Evolutionary conservation across 2,888 invertebrate species (phyloP).

Genomic region (Drosophila koepferae): DNA sequence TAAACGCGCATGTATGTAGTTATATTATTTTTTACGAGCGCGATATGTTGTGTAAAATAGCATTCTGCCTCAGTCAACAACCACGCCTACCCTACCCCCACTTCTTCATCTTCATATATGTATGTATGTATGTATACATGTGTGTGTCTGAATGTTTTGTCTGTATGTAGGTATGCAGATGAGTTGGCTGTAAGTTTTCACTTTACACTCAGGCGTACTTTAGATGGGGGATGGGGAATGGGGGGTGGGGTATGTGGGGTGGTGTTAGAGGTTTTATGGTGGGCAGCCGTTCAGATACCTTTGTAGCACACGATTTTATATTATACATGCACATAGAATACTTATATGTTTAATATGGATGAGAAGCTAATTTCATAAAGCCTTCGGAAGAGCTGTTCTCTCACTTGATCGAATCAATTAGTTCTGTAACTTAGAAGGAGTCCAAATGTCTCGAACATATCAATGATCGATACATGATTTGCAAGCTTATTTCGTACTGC

Average conservation of each 20-base stretch:
- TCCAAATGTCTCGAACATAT: neutral
- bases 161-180: slow-evolving; percentile 4
- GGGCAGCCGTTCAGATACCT: neutral
- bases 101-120: neutral
- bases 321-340: neutral
- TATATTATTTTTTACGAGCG: slow-evolving; percentile 79
- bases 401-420: neutral
- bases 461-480: neutral
- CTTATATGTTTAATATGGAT: neutral
- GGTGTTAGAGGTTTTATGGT: too few species aligned
- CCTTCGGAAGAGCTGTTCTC: too few species aligned
- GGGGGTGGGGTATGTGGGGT: neutral
- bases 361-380: neutral
- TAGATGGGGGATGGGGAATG: neutral
- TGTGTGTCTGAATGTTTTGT: neutral
- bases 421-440: neutral
- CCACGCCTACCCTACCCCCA: neutral
- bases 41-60: slow-evolving; percentile 78
- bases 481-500: too few species aligned
- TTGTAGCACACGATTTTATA: neutral
- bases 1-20: slow-evolving; percentile 75
- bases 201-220: slow-evolving; percentile 33
- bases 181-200: slow-evolving; percentile 17
- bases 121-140: too few species aligned
- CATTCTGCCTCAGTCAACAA: slow-evolving; percentile 41